Percentiles rank a stretch among this genome's conserved stretches.
Conservation (phyloP, 1,140 invertebrate species). For the Pemphigus obesinymphae region DNA sequence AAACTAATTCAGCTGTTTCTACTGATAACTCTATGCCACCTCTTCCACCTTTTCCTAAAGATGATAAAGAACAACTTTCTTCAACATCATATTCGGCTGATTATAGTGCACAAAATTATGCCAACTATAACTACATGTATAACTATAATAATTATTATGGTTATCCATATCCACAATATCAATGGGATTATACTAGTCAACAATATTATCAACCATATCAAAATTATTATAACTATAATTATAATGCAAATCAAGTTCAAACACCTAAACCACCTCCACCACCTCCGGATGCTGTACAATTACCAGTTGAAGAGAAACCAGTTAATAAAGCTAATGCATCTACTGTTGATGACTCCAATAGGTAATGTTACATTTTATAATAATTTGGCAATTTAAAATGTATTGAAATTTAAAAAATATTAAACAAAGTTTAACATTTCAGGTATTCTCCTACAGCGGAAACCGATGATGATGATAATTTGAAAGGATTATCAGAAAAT, state of each 20-base stretch:
- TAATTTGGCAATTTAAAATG: not conserved
- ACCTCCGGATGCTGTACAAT: not conserved
- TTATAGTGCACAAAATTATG: conserved; percentile 10
- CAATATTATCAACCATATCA: conserved; percentile 41
- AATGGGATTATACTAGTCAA: conserved; percentile 39
- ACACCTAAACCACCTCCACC: conserved; percentile 10
- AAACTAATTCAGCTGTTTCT: not conserved
- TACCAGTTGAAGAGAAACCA: conserved; percentile 35
- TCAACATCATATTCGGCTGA: not conserved
- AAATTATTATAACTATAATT: conserved; percentile 37
- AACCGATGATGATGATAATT: conserved; percentile 20
- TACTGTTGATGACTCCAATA: conserved; percentile 7
- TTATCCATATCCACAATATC: conserved; percentile 36
- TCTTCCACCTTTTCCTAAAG: not conserved
- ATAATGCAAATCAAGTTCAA: conserved; percentile 19
- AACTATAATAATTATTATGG: conserved; percentile 38
- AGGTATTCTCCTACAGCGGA: conserved; percentile 28
- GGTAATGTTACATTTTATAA: not conserved
- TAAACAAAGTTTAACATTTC: not conserved
- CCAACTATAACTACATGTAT: conserved; percentile 12
- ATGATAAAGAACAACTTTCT: not conserved
- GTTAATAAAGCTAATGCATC: not conserved
- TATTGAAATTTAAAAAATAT: not conserved
- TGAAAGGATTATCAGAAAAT: not conserved
- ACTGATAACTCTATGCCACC: not conserved